Conservation (phyloP, 1,140 invertebrate genomes). For the Bombus consobrinus region DNA sequence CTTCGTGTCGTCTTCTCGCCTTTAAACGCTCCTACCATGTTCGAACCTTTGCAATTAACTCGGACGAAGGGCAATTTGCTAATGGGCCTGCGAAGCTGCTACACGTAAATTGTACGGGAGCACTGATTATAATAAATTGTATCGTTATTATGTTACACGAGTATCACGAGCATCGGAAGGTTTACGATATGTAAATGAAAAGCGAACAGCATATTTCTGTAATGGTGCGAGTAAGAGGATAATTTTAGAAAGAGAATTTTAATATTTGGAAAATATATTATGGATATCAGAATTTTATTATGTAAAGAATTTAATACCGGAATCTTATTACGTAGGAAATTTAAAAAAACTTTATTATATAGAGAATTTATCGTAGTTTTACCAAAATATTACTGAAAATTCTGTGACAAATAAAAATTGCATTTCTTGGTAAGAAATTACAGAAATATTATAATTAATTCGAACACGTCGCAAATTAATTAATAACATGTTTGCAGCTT, state of each 20-base stretch:
- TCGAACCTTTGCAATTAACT: constrained; percentile 21
- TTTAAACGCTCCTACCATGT: constrained; percentile 13
- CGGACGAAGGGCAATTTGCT: constrained; percentile 21
- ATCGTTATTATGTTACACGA: not conserved
- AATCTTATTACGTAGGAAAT: not conserved
- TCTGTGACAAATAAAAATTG: not conserved
- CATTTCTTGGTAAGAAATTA: not conserved
- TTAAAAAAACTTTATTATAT: not conserved
- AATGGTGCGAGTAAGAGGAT: not conserved
- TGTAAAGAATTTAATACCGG: not conserved
- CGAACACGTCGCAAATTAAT: not conserved
- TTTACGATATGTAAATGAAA: not conserved
- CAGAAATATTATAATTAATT: not conserved
- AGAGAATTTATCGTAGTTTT: too few species aligned
- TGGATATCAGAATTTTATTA: too few species aligned
- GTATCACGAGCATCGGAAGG: not conserved
- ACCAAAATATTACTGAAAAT: not conserved
- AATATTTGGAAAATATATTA: not conserved
- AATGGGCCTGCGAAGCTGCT: not conserved
- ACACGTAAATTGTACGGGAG: not conserved
- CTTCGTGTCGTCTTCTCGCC: not conserved
- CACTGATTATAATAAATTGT: not conserved
- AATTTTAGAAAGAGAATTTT: not conserved
- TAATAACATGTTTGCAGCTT: not conserved
- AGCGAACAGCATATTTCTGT: not conserved